phyloP scores from a whole-genome alignment of 2,888 invertebrate species.

The Mystacides longicornis region DNA sequence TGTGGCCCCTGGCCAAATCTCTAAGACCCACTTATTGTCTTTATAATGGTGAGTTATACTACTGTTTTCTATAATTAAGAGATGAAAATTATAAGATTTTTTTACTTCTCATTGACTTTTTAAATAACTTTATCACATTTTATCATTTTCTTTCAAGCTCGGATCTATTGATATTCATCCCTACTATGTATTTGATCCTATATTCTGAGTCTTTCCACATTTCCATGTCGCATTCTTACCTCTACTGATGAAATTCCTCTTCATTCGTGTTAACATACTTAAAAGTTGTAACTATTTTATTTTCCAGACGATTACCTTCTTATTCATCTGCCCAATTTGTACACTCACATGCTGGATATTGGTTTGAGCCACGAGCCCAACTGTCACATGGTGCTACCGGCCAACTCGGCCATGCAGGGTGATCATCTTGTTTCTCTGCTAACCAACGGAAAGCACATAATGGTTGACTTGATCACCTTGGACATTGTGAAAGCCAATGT shows the following conservation, averaged over 20 bases:
- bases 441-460: constrained; percentile 46
- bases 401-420: constrained; percentile 48
- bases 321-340: constrained; percentile 76
- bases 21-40: constrained; percentile 71
- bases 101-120: too few relatives aligned
- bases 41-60: constrained; percentile 54
- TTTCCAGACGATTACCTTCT: constrained; percentile 68
- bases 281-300: constrained; percentile 7
- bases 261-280: neutral
- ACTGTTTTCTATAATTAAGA: too few relatives aligned
- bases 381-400: constrained; percentile 66
- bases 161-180: too few relatives aligned
- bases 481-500: constrained; percentile 63
- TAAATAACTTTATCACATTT: too few relatives aligned
- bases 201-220: too few relatives aligned
- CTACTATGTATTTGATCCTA: neutral
- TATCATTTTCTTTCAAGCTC: too few relatives aligned
- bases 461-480: constrained; percentile 62
- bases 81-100: too few relatives aligned
- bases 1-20: constrained; percentile 69
- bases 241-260: too few relatives aligned
- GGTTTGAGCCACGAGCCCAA: constrained; percentile 77
- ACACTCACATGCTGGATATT: constrained; percentile 79
- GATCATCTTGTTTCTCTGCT: constrained; percentile 62
- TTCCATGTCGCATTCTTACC: too few relatives aligned